Percentiles rank a stretch among this genome's conserved stretches.
phyloP scores from a whole-genome alignment of 2,888 invertebrate species.

The Pachliopta kotzebuea region DNA sequence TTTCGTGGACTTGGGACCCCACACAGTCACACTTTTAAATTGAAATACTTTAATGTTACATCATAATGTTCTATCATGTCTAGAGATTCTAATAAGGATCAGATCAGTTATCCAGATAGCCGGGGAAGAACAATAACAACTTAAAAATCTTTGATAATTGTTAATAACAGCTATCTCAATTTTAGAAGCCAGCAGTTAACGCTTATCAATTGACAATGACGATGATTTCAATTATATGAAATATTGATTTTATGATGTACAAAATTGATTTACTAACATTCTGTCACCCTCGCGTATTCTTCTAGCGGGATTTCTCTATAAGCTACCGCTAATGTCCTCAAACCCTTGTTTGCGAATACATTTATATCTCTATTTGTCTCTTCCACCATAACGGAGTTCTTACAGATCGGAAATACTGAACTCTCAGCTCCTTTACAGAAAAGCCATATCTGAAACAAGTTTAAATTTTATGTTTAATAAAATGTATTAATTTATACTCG shows the following conservation, averaged over 20 bases:
- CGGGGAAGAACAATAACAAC: too few relatives aligned
- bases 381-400: conserved; percentile 57
- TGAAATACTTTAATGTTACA: too few relatives aligned
- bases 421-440: conserved; percentile 92
- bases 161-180: too few relatives aligned
- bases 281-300: conserved; percentile 84
- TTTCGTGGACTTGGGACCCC: too few relatives aligned
- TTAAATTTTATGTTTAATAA: conserved; percentile 20
- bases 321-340: conserved; percentile 91
- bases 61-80: too few relatives aligned
- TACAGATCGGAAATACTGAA: conserved; percentile 85
- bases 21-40: too few relatives aligned
- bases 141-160: too few relatives aligned
- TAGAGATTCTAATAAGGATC: too few relatives aligned
- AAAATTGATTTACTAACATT: conserved; percentile 49
- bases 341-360: conserved; percentile 83
- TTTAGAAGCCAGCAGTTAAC: too few relatives aligned
- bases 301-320: conserved; percentile 82
- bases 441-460: conserved; percentile 78
- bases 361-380: conserved; percentile 77
- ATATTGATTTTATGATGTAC: neutral
- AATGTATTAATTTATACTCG: neutral
- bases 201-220: too few relatives aligned
- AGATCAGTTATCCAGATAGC: too few relatives aligned
- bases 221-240: too few relatives aligned